Evolutionary conservation across 2,888 invertebrate species (phyloP).

Genomic region (Bunonema sp.): DNA sequence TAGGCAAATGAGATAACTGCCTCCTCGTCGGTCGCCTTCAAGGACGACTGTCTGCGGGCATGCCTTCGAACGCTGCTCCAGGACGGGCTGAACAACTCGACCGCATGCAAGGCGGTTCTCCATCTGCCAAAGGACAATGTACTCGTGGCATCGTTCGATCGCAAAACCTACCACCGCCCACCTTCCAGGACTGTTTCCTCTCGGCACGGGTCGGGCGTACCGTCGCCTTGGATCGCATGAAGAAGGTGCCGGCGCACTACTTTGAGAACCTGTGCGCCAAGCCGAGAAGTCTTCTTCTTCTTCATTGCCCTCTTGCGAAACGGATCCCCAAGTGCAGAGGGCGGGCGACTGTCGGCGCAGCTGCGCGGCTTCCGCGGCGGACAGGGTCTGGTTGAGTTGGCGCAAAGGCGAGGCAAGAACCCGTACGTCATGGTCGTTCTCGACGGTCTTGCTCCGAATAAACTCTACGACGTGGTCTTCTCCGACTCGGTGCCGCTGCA

Average conservation of each 20-base stretch:
- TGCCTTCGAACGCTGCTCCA: conserved; percentile 6
- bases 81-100: too few species aligned
- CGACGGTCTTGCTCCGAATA: conserved; percentile 2
- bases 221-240: conserved; percentile 1
- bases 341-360: conserved; percentile 2
- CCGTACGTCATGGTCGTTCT: conserved; percentile 2
- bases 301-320: conserved; percentile 1
- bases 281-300: too few species aligned
- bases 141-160: too few species aligned
- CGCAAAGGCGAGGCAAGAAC: conserved; percentile 1
- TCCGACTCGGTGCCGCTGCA: neutral
- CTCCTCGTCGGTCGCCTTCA: conserved; percentile 8
- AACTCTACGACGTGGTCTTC: conserved; percentile 3
- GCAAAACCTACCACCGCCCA: too few species aligned
- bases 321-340: neutral
- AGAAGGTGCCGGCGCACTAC: conserved; percentile 4
- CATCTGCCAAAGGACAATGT: conserved; percentile 8
- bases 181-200: conserved; percentile 7
- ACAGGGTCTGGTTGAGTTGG: conserved; percentile 3
- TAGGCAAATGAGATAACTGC: conserved; percentile 7
- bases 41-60: conserved; percentile 8
- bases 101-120: conserved; percentile 5
- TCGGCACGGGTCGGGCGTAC: too few species aligned
- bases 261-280: conserved; percentile 9
- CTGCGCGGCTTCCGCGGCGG: conserved; percentile 4